These are phyloP conservation scores for Tetramorium parvispinum DNA, from an alignment of 1,140 invertebrate species.

Conservation along the genomic window DNA sequence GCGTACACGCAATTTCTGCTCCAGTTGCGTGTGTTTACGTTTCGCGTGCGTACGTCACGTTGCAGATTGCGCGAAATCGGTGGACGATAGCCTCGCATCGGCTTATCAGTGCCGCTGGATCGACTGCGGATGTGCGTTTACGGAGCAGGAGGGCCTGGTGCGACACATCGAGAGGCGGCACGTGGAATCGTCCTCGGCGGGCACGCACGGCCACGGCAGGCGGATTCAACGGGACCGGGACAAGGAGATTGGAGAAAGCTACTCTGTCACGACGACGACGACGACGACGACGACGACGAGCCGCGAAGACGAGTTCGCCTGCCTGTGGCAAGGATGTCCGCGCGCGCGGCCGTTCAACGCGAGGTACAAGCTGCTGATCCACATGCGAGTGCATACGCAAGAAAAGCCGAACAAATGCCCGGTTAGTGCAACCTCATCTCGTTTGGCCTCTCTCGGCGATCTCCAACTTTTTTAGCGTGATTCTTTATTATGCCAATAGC, in stretches of 20 bases:
- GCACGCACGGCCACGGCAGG: conserved; percentile 74
- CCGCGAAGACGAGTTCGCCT: conserved; percentile 93
- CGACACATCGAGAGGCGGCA: conserved; percentile 96
- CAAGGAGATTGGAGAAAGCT: conserved; percentile 51
- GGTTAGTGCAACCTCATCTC: conserved; percentile 88
- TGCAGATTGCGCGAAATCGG: conserved; percentile 70
- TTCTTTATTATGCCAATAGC: neutral
- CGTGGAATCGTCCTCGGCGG: conserved; percentile 89
- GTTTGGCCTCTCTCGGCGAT: neutral
- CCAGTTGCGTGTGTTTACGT: conserved; percentile 32
- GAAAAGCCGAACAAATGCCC: conserved; percentile 98
- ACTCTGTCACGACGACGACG: neutral
- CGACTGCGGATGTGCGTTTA: conserved; percentile 92
- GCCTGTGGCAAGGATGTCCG: conserved; percentile 96
- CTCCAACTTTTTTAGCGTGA: neutral
- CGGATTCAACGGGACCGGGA: conserved; percentile 77
- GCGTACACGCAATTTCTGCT: conserved; percentile 4
- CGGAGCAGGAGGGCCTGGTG: conserved; percentile 92
- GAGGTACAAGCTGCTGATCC: conserved; percentile 97
- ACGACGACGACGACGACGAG: conserved; percentile 6
- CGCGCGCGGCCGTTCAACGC: conserved; percentile 96
- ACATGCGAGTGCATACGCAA: conserved; percentile 98
- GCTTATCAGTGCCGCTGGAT: conserved; percentile 92
- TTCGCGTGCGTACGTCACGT: conserved; percentile 1
- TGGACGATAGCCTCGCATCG: conserved; percentile 70